Evolutionary conservation across 92 coral and sea anemone genomes (phyloP), one percentile per base, ranked within the genome.

Genomic region (Phenganax stokvisi): DNA sequence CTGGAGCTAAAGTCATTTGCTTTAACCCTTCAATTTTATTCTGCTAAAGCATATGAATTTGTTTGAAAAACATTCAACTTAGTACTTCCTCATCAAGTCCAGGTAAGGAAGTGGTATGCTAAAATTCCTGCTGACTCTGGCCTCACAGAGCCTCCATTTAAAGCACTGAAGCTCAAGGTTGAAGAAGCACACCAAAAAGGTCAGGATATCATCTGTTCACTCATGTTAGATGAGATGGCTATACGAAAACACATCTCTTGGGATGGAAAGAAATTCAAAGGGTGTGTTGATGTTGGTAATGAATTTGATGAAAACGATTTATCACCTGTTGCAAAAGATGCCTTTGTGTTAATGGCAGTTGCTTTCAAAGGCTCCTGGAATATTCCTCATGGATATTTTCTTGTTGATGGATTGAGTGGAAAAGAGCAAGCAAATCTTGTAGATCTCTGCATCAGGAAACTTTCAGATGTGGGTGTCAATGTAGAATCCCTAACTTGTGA

Each of bases 301-400:
- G 63, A 44, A 6, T 57, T 9, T 53, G 65, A 60, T 11, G 77
- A 10, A 7, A 58, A 72, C 52, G 56, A 72, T 72, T 72, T 58
- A 7, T 9, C 77, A 6, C 29, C 29, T 2, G 3, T 47, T 4
- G 77, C 77, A 72, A 72, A 57, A 5, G 80, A 75, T 51, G 80
- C 84, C 9, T 58, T 80, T 25, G 84, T 80, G 16, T 80, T 51
- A 57, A 66, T 80, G 76, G 76, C 37, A 4, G 84, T 80, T 25
- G 51, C 75, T 2, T n/a, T 80, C 1, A 44, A 54, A 64, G 30
- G 59, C 28, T 15, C 70, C 57, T 71, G 79, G 79, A 71, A 81
- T 28, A 70, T 81, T 16, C 85, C 85, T 30, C 0, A 27, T 69
- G 85, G 79, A 7, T 57, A 71, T 47, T 81, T 81, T 37, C 47